phyloP scores from a whole-genome alignment of 1,140 invertebrate species.

The Tetraneura akinire region DNA sequence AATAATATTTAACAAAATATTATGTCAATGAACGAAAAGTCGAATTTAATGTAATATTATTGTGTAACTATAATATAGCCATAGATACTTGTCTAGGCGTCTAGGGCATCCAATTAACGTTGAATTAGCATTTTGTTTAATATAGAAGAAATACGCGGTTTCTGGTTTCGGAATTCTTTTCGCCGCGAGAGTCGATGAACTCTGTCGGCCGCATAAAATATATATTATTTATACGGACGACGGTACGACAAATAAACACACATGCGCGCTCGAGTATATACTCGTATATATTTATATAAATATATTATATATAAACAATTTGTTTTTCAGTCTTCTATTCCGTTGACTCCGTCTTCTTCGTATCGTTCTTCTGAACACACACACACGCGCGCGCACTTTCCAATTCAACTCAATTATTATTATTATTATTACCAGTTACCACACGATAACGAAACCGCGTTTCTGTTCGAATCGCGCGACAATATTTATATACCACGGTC shows the following conservation, averaged over 20 bases:
- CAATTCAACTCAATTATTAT: constrained; percentile 45
- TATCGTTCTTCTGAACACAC: not conserved
- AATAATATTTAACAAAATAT: too few relatives aligned
- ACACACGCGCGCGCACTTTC: not conserved
- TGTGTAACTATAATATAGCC: too few relatives aligned
- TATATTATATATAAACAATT: constrained; percentile 23
- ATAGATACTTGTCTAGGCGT: too few relatives aligned
- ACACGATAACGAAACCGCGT: constrained; percentile 34
- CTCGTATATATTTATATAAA: too few relatives aligned
- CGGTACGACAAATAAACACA: too few relatives aligned
- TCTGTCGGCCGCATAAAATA: not conserved
- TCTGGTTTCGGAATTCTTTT: constrained; percentile 26
- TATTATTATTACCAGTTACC: too few relatives aligned
- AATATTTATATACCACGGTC: constrained; percentile 12
- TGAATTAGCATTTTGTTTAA: constrained; percentile 1
- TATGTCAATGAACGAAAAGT: too few relatives aligned
- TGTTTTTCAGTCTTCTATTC: not conserved
- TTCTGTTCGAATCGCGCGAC: constrained; percentile 19
- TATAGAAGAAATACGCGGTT: not conserved
- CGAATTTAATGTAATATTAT: too few relatives aligned
- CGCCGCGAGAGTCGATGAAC: constrained; percentile 43
- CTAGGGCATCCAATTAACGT: not conserved
- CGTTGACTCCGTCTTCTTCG: not conserved
- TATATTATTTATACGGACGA: too few relatives aligned
- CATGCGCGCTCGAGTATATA: too few relatives aligned